Base-by-base conservation (phyloP, 2,797 vertebrate species). In the Acanthurus lineatus region DNA sequence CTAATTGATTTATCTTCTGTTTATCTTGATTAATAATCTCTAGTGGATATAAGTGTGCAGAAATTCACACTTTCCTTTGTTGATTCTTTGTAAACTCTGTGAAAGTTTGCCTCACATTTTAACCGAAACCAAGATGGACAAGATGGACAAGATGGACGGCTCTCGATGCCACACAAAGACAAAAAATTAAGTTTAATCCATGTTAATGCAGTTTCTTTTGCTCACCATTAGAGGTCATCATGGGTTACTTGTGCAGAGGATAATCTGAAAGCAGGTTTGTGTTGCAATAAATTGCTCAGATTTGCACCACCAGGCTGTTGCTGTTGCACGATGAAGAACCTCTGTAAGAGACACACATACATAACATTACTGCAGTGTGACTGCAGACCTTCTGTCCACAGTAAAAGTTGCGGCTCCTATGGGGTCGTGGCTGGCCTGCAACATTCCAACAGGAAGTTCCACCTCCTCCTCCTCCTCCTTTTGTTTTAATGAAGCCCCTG, bases 401-500 rank as follows among this genome's bases (percentile, higher is more conserved):
- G 89, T 91, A 91, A 86, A 78, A 87, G 87, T 80, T 88, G 81
- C 89, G 87, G 91, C 90, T 92, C 85, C 89, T 93, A 79, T 90
- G 93, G 89, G 77, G 85, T 94, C 95, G 95, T 83, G 87, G 93
- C 90, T 76, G 83, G 95, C 92, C 95, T 96, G 96, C 93, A 96
- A 93, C 93, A 91, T 90, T 94, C 93, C 94, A 93, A 96, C 96
- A 97, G 97, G 96, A 98, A 97, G 94, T 96, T 95, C 96, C 86
- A 71, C 92, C 89, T 86, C 89, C 82, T 60, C 76, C 85, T 59
- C 83, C 90, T 79, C 82, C 85, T 92, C 83, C 85, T 83, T 92
- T 92, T 92, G 91, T 93, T 96, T 95, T 97, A 96, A 98, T 96
- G 96, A 96, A 96, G 91, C 97, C 97, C 96, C 91, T 86, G 97